phyloP scores from a whole-genome alignment of 2,113 vertebrate species.

The Microtus pennsylvanicus region DNA sequence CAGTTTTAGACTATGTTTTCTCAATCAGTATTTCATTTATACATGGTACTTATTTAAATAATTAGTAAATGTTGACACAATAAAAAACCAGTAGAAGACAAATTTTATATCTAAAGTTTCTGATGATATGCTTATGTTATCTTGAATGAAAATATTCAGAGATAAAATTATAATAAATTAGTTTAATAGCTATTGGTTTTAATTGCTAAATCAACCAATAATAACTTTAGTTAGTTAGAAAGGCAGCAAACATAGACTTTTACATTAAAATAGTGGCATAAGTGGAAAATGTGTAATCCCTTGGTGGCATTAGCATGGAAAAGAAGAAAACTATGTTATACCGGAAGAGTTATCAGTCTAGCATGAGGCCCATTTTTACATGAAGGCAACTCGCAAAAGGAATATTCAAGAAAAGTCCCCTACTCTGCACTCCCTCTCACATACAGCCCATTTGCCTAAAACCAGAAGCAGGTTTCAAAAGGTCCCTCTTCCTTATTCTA shows the following conservation, averaged over 20 bases:
- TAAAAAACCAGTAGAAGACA: slow-evolving; percentile 4
- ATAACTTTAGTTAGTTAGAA: not conserved
- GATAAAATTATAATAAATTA: not conserved
- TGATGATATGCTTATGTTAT: not conserved
- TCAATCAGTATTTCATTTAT: slow-evolving; percentile 28
- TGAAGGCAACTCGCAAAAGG: not conserved
- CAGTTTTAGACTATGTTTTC: not conserved
- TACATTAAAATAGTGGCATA: not conserved
- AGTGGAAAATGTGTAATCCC: not conserved
- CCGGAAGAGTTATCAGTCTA: not conserved
- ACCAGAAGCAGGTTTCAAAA: not conserved
- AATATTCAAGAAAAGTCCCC: not conserved
- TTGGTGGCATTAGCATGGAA: not conserved
- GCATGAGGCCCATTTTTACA: no score
- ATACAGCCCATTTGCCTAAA: not conserved
- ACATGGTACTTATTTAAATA: not conserved
- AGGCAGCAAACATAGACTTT: not conserved
- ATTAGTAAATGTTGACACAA: slow-evolving; percentile 42
- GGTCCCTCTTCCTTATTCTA: not conserved
- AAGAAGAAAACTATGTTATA: not conserved
- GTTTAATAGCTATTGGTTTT: slow-evolving; percentile 1
- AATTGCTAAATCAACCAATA: not conserved
- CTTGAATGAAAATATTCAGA: not conserved
- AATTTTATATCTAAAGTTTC: not conserved
- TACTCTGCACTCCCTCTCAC: not conserved